Evolutionary conservation across 2,113 vertebrate genomes (phyloP).

Genomic region (Barnardius zonarius): DNA sequence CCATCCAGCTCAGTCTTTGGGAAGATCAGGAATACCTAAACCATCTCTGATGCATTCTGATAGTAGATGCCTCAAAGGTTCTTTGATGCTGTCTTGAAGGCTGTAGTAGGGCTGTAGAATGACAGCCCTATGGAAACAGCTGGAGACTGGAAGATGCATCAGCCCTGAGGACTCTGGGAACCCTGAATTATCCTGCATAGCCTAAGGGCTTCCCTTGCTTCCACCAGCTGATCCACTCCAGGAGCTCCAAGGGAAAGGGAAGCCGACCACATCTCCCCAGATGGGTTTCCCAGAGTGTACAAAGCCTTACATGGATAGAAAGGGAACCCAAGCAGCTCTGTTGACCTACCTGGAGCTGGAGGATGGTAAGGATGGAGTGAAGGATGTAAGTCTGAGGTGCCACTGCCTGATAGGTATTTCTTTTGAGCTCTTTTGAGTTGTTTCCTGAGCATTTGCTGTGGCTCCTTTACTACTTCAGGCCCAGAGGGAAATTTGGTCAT

Average conservation of each 20-base stretch:
- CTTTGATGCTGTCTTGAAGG: not conserved
- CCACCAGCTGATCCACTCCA: not conserved
- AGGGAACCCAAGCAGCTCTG: not conserved
- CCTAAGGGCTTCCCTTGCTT: not conserved
- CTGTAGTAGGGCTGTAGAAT: not conserved
- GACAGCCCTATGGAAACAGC: not conserved
- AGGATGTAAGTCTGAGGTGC: not conserved
- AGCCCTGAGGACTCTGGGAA: not conserved
- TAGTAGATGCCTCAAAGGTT: not conserved
- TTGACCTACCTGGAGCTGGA: not conserved
- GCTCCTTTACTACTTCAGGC: not conserved
- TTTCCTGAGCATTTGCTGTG: not conserved
- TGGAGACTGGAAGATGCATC: not conserved
- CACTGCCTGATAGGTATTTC: not conserved
- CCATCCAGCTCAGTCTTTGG: not conserved
- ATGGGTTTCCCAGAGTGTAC: not conserved
- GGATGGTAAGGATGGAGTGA: not conserved
- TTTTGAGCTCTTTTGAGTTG: not conserved
- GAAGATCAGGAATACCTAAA: not conserved
- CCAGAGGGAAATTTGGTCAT: not conserved
- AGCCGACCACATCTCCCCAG: not conserved
- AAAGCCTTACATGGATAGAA: not conserved
- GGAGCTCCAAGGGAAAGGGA: not conserved
- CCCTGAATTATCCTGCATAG: not conserved
- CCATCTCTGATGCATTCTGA: not conserved